Evolutionary conservation across 1,140 invertebrate species (phyloP).

Genomic region (Micrasema minimum): DNA sequence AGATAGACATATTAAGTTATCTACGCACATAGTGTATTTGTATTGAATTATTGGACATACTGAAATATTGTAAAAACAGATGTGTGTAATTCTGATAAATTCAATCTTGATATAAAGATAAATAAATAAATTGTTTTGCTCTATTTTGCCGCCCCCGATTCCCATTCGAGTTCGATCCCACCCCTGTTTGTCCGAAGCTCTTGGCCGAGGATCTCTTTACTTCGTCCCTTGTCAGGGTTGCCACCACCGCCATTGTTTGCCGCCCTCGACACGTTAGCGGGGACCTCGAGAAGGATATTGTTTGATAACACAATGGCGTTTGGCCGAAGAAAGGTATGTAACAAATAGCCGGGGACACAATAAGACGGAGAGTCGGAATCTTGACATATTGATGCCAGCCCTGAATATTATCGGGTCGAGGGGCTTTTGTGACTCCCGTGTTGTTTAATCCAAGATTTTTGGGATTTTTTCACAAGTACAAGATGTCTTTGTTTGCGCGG

Average conservation of each 20-base stretch:
- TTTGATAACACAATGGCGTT: conserved; percentile 23
- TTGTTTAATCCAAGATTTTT: not conserved
- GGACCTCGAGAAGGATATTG: conserved; percentile 30
- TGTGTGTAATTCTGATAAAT: no score
- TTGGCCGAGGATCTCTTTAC: not conserved
- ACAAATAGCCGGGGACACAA: conserved; percentile 32
- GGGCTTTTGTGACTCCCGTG: not conserved
- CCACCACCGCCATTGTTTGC: conserved; percentile 2
- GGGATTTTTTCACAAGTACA: not conserved
- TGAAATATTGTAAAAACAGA: no score
- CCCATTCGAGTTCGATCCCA: not conserved
- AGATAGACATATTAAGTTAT: no score
- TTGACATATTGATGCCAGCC: conserved; percentile 28
- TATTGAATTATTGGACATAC: no score
- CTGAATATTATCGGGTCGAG: not conserved
- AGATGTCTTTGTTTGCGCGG: not conserved
- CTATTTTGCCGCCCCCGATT: not conserved
- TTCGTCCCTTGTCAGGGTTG: not conserved
- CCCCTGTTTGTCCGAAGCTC: not conserved
- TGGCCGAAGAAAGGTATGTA: conserved; percentile 26
- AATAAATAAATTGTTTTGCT: not conserved
- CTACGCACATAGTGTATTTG: no score
- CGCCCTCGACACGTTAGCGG: conserved; percentile 6
- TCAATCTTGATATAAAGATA: no score
- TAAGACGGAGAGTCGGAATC: conserved; percentile 21